Conservation (phyloP, 2,113 vertebrate genomes). For the Pseudonaja textilis region DNA sequence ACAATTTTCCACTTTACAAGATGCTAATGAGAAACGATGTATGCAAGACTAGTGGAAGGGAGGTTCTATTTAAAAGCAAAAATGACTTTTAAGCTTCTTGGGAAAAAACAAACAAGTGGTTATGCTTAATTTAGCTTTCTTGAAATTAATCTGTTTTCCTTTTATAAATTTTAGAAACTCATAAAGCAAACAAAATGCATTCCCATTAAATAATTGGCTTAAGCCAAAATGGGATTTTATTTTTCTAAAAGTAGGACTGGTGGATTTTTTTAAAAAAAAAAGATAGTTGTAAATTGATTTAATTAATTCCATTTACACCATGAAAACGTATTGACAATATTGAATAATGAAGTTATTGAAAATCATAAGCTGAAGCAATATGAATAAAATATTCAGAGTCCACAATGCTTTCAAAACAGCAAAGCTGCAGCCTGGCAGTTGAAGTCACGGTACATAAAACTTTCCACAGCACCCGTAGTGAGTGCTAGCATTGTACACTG, state of each 20-base stretch:
- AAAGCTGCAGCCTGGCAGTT: not conserved
- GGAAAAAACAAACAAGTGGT: not conserved
- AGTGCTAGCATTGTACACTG: not conserved
- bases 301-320: not conserved
- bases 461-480: not conserved
- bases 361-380: not conserved
- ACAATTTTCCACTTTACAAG: not conserved
- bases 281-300: not conserved
- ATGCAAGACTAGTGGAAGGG: not conserved
- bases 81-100: not conserved
- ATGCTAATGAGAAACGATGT: not conserved
- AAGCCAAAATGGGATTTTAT: not conserved
- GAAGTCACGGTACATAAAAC: not conserved
- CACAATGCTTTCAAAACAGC: not conserved
- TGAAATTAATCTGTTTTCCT: not conserved
- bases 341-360: not conserved
- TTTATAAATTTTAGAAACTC: not conserved
- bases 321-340: not conserved
- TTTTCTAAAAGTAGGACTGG: not conserved
- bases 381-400: not conserved
- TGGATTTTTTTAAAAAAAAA: not conserved
- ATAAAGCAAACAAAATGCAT: not conserved
- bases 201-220: not conserved
- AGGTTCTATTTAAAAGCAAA: not conserved
- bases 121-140: not conserved